A percentile compares a stretch with the other conserved stretches of the same genome.
These are phyloP conservation scores for Lordiphosa collinella DNA, from an alignment of 1,140 invertebrate species.

Conservation along the genomic window DNA sequence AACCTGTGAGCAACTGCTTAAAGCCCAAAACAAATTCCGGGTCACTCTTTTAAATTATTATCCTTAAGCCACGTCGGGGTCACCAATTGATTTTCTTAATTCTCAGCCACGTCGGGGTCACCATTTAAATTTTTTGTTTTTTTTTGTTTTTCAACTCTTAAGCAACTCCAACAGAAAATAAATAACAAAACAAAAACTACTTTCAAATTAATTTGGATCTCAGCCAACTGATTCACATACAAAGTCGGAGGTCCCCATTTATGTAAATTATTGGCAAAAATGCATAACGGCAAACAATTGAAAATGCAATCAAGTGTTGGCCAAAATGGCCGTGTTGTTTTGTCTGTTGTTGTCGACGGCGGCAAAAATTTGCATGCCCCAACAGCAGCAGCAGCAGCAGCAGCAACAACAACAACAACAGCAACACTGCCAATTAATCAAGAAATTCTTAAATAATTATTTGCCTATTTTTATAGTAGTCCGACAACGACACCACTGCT, in stretches of 20 bases:
- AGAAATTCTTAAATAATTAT: slow-evolving; percentile 76
- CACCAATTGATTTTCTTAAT: too few relatives aligned
- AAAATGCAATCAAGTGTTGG: slow-evolving; percentile 74
- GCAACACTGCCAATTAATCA: slow-evolving; percentile 58
- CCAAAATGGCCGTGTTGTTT: slow-evolving; percentile 46
- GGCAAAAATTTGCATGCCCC: slow-evolving; percentile 36
- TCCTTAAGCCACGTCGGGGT: neutral
- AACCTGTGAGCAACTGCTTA: too few relatives aligned
- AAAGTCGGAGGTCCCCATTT: slow-evolving; percentile 25
- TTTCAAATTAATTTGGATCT: too few relatives aligned
- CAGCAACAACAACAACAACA: neutral
- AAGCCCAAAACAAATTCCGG: too few relatives aligned
- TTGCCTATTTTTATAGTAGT: slow-evolving; percentile 60
- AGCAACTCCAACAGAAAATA: too few relatives aligned
- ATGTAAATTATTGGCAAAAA: slow-evolving; percentile 75
- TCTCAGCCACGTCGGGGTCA: too few relatives aligned
- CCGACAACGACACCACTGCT: slow-evolving; percentile 45
- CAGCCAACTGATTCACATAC: too few relatives aligned
- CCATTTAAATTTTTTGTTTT: too few relatives aligned
- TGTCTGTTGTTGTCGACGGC: slow-evolving; percentile 32
- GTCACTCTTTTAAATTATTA: too few relatives aligned
- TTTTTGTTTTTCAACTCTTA: too few relatives aligned
- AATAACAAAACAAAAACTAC: too few relatives aligned
- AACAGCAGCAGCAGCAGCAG: neutral
- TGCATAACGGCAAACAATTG: slow-evolving; percentile 73